Conservation (phyloP, 2,113 vertebrate species). For the Trogon melanurus region DNA sequence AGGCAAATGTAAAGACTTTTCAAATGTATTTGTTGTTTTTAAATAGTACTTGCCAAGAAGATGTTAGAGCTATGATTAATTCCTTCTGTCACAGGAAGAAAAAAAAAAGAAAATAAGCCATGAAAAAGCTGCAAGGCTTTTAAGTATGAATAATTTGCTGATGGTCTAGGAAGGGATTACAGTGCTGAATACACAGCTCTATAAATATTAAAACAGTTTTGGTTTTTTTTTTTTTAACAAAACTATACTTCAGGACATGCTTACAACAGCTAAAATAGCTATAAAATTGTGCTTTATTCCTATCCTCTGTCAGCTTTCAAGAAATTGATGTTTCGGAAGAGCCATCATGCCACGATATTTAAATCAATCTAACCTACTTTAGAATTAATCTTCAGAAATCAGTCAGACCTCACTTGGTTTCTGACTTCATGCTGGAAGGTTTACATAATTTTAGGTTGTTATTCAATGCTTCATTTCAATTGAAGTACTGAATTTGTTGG, state of each 20-base stretch:
- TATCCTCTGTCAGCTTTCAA: not conserved
- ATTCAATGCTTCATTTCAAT: not conserved
- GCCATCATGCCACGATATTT: not conserved
- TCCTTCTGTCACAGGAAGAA: constrained; percentile 29
- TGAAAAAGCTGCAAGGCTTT: constrained; percentile 55
- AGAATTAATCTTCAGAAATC: constrained; percentile 15
- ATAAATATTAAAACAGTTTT: not conserved
- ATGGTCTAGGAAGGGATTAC: constrained; percentile 38
- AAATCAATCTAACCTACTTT: constrained; percentile 9
- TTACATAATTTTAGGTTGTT: not conserved
- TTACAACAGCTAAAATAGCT: constrained; percentile 2
- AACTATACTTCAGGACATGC: constrained; percentile 1
- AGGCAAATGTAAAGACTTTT: constrained; percentile 8
- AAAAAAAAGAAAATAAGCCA: constrained; percentile 35
- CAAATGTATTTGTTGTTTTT: constrained; percentile 51
- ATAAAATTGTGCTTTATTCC: not conserved
- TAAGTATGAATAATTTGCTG: constrained; percentile 59
- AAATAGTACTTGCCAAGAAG: constrained; percentile 63
- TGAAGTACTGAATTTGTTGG: not conserved
- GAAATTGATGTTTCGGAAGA: constrained; percentile 6
- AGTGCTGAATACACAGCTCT: not conserved
- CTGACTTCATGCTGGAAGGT: not conserved
- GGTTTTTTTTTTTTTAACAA: not conserved
- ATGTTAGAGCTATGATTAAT: constrained; percentile 68
- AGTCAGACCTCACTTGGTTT: not conserved